A percentile compares a stretch with the other conserved stretches of the same genome.
Conservation (phyloP, 2,888 invertebrate species). For the Trissoscelio sp. region DNA sequence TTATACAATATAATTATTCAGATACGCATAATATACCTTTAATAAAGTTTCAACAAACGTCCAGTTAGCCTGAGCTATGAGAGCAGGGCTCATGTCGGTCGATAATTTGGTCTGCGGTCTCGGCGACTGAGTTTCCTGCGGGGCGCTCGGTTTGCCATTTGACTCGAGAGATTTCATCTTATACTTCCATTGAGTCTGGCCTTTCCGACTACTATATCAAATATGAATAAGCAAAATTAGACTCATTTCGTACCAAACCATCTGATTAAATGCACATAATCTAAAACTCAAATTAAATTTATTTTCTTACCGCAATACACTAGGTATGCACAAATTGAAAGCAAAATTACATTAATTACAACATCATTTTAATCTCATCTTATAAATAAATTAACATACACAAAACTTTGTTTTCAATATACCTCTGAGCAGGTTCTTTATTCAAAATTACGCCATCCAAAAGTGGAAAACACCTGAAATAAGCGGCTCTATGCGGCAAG, state of each 20-base stretch:
- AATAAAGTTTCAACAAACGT: constrained; percentile 98
- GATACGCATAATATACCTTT: constrained; percentile 88
- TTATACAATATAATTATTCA: too few relatives aligned
- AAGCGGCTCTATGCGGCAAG: constrained; percentile 89
- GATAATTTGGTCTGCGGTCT: constrained; percentile 85
- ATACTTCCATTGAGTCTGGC: constrained; percentile 82
- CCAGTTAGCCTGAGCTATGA: constrained; percentile 98
- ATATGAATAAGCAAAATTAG: background rate
- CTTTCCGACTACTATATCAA: constrained; percentile 79
- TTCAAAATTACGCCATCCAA: constrained; percentile 91
- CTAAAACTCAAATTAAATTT: background rate
- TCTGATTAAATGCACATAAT: too few relatives aligned
- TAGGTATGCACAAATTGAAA: constrained; percentile 74
- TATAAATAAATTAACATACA: too few relatives aligned
- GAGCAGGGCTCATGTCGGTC: constrained; percentile 91
- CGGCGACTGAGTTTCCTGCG: constrained; percentile 82
- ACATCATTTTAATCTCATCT: constrained; percentile 1
- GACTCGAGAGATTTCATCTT: constrained; percentile 82
- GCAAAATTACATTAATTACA: constrained; percentile 37
- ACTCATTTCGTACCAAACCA: background rate
- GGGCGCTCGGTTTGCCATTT: constrained; percentile 78
- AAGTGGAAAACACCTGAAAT: constrained; percentile 92
- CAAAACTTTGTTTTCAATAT: too few relatives aligned
- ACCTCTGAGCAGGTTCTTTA: constrained; percentile 89
- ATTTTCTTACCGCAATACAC: constrained; percentile 81